Conservation (phyloP, 2,888 invertebrate genomes). For the Epinotia demarniana region DNA sequence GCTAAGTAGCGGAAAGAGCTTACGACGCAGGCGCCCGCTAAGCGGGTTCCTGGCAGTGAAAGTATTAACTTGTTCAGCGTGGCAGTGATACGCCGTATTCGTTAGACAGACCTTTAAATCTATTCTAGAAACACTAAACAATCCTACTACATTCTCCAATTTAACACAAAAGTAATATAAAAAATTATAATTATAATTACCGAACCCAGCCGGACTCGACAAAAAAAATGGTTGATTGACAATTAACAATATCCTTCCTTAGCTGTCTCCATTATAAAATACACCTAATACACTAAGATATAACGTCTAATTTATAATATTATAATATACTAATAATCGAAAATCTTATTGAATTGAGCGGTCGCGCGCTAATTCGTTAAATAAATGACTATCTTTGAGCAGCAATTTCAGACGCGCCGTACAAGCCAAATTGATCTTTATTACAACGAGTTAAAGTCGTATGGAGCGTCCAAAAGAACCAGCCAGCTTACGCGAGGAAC, state of each 20-base stretch:
- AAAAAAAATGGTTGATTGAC: slow-evolving; percentile 1
- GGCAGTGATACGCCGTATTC: too few species aligned
- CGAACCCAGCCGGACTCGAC: not conserved
- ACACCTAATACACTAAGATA: not conserved
- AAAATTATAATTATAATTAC: slow-evolving; percentile 17
- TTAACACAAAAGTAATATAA: slow-evolving; percentile 22
- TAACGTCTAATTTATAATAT: slow-evolving; percentile 4
- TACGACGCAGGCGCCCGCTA: too few species aligned
- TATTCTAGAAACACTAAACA: slow-evolving; percentile 32
- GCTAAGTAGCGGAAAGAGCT: too few species aligned
- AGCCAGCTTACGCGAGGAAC: not conserved
- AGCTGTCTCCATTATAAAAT: slow-evolving; percentile 10
- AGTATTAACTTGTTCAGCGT: too few species aligned
- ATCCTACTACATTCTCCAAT: not conserved
- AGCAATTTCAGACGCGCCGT: slow-evolving; percentile 13
- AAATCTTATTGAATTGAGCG: not conserved
- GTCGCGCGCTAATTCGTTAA: not conserved
- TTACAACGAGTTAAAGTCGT: slow-evolving; percentile 15
- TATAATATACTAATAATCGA: not conserved
- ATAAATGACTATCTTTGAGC: slow-evolving; percentile 21
- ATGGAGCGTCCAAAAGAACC: slow-evolving; percentile 13
- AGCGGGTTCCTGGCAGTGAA: too few species aligned
- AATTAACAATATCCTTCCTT: not conserved
- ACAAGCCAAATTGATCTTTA: slow-evolving; percentile 7
- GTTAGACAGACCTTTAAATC: slow-evolving; percentile 17